phyloP scores from a whole-genome alignment of 2,888 invertebrate species.

The Dysmachus trigonus region DNA sequence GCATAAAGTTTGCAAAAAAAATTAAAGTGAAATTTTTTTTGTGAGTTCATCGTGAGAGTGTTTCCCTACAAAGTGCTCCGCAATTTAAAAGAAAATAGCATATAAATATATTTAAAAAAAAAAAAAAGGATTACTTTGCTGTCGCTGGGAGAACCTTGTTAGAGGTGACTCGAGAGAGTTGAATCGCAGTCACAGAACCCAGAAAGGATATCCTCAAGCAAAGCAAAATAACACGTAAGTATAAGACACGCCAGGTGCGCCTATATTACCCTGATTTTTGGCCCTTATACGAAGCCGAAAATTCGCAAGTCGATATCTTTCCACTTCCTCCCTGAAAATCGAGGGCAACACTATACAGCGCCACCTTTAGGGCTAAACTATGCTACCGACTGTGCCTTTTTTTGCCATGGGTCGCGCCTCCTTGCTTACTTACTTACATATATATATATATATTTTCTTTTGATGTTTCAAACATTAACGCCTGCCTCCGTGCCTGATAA shows the following conservation, averaged over 20 bases:
- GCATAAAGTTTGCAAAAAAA: background rate
- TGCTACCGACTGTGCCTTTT: background rate
- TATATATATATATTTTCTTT: background rate
- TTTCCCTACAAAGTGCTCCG: background rate
- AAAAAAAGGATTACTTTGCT: conserved; percentile 5
- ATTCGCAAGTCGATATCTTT: background rate
- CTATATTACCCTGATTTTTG: background rate
- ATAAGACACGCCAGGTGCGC: background rate
- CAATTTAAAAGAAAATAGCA: background rate
- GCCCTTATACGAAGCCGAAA: background rate
- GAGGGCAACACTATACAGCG: background rate
- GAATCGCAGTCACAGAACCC: background rate
- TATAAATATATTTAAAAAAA: background rate
- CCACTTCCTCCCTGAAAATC: background rate
- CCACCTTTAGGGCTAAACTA: background rate
- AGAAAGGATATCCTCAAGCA: background rate
- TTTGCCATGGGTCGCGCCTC: background rate
- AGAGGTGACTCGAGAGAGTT: background rate
- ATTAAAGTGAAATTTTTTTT: background rate
- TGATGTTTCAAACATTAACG: conserved; percentile 29
- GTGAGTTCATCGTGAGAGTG: background rate
- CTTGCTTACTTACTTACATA: background rate
- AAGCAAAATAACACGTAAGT: background rate
- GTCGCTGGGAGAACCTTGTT: background rate
- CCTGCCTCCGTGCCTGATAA: conserved; percentile 26